Evolutionary conservation across 2,888 invertebrate species (phyloP), one percentile per base, ranked within the genome.

Genomic region (Drosophila quinaria): DNA sequence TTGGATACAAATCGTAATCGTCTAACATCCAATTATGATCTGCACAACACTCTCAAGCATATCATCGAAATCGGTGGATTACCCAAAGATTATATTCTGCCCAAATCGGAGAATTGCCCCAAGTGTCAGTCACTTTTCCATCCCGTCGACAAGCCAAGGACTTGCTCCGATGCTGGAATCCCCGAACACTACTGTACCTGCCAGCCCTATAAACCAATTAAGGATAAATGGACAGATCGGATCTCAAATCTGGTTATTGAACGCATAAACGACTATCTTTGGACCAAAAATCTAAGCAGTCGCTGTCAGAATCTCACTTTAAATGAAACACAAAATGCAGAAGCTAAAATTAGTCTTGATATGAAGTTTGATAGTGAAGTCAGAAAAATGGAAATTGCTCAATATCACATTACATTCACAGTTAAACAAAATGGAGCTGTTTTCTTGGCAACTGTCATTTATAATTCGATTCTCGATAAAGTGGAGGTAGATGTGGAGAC

Each of bases 31-130:
- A 51, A 35, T 17, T 61, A 61, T 8, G 60, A 61, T 61, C 15
- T 61, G 13, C 51, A 61, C 13, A 61, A 61, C 1, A 61, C 60
- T 6, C 42, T 61, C 3, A 61, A 51, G 10, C 60, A 61, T 25
- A 61, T 61, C 3, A 51, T 61, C 2, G 50, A 61, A 35, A 25
- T 61, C 0, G 60, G 60, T 1, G 31, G 41, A 35, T 13, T 33
- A 1, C 3, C 25, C 9, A 33, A 25, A 0, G 5, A 11, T 2
- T 8, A 17, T 9, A 1, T 10, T 10, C 10, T 51, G 9, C 22
- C 51, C 10, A 44, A 11, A 11, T 39, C 60, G 6, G 41, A 17
- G 3, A 33, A 51, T 17, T 61, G 60, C 15, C 35, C 33, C 17
- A 42, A 25, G 2, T 61, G 42, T 1, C 51, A 44, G 5, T 61